phyloP scores from a whole-genome alignment of 2,888 invertebrate species.

The Ceraclea dissimilis region DNA sequence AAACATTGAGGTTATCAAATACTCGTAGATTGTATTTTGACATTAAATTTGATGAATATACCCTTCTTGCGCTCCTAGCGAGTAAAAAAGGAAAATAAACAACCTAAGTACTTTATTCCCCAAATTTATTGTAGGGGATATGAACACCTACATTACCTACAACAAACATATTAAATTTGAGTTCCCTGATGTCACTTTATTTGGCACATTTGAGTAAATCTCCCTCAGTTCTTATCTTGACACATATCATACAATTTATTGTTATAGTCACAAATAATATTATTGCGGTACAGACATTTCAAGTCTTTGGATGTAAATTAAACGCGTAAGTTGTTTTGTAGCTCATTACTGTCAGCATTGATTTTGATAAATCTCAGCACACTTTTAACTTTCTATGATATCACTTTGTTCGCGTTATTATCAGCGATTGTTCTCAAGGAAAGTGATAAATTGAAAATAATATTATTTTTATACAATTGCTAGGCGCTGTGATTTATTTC shows the following conservation, averaged over 20 bases:
- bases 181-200: too few relatives aligned
- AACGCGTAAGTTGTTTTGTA: background rate
- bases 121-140: too few relatives aligned
- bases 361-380: background rate
- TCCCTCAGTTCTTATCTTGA: background rate
- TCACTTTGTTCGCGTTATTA: too few relatives aligned
- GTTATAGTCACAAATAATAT: background rate
- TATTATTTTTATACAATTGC: background rate
- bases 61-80: too few relatives aligned
- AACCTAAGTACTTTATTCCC: too few relatives aligned
- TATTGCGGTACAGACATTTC: background rate
- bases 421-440: background rate
- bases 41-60: too few relatives aligned
- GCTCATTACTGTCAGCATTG: background rate
- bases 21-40: too few relatives aligned
- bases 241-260: background rate
- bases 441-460: background rate
- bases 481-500: constrained; percentile 9
- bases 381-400: background rate
- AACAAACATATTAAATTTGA: too few relatives aligned
- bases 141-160: too few relatives aligned
- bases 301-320: background rate
- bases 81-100: too few relatives aligned
- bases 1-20: too few relatives aligned
- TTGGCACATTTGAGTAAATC: background rate